These are phyloP conservation scores for Falco novaeseelandiae DNA, from an alignment of 2,797 vertebrate genomes.

Conservation along the genomic window DNA sequence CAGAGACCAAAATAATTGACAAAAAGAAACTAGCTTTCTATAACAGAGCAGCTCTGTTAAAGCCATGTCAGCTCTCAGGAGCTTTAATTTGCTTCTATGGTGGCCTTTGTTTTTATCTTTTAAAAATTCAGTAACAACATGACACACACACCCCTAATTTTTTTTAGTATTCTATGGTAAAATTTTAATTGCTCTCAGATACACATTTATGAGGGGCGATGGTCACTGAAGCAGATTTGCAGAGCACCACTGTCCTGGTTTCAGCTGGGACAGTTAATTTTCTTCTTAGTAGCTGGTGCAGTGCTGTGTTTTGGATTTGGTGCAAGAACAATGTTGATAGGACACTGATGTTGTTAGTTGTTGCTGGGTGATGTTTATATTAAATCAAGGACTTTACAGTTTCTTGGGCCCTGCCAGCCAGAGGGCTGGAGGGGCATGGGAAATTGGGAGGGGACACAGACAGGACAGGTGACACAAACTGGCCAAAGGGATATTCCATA, in stretches of 20 bases:
- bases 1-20: slow-evolving; percentile 54
- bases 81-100: slow-evolving; percentile 65
- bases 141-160: neutral
- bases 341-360: too few species aligned
- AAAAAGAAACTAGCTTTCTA: slow-evolving; percentile 60
- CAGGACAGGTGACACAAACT: too few species aligned
- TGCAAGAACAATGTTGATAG: too few species aligned
- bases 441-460: too few species aligned
- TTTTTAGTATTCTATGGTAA: slow-evolving; percentile 18
- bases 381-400: too few species aligned
- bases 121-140: slow-evolving; percentile 46
- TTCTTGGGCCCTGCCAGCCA: too few species aligned
- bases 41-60: slow-evolving; percentile 50
- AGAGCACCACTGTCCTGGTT: neutral
- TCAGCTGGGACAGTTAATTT: too few species aligned
- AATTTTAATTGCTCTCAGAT: slow-evolving; percentile 16
- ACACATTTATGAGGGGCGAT: neutral
- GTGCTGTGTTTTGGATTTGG: too few species aligned
- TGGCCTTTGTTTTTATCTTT: slow-evolving; percentile 64
- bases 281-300: too few species aligned
- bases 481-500: too few species aligned
- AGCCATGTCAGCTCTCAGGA: slow-evolving; percentile 60
- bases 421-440: too few species aligned
- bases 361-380: too few species aligned
- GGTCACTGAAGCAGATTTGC: neutral